Base-by-base conservation (phyloP, 2,888 invertebrate genomes). In the Drosophila falleni region DNA sequence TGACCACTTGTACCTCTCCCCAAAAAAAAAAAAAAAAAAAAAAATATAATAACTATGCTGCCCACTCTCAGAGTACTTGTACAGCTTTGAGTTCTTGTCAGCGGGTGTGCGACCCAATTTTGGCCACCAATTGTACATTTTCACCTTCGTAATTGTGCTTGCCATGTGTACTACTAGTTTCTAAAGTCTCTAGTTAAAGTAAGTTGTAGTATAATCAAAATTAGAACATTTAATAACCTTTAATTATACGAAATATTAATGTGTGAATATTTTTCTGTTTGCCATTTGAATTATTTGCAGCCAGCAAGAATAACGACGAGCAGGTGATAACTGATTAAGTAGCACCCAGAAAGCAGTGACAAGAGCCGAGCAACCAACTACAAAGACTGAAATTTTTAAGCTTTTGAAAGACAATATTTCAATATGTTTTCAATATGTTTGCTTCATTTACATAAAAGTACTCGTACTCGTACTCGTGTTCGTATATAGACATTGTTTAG, bases 331-430 rank as follows among this genome's bases (percentile, higher is more conserved):
- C 56, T 63, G 58, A 49, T 39, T 55, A 39, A 64, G 47, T 58
- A 84, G 74, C 74, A 78, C 68, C 78, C 74, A 78, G 78, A 76
- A 49, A 78, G 78, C 74, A 80, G 74, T 74, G 78, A 80, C 77
- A 80, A 71, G 61, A 72, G 75, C 74, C 76, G 74, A 78, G 74
- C 87, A 84, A 83, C 74, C 79, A 85, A 84, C 87, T 90, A 92
- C 90, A 92, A 92, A 92, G 92, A 92, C 92, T 92, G 92, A 92
- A 92, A 91, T 90, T 92, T 91, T 92, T 92, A 92, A 92, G 92
- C 92, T 92, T 92, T 92, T 92, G 90, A 92, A 90, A 87, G 92
- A 92, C 92, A 92, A 92, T 92, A 92, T 92, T 91, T 91, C 89
- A 80, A 78, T 78, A 82, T 89, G 83, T 81, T 89, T 91, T 84